Base-by-base conservation (phyloP, 2,113 vertebrate species). In the Eclectus roratus region DNA sequence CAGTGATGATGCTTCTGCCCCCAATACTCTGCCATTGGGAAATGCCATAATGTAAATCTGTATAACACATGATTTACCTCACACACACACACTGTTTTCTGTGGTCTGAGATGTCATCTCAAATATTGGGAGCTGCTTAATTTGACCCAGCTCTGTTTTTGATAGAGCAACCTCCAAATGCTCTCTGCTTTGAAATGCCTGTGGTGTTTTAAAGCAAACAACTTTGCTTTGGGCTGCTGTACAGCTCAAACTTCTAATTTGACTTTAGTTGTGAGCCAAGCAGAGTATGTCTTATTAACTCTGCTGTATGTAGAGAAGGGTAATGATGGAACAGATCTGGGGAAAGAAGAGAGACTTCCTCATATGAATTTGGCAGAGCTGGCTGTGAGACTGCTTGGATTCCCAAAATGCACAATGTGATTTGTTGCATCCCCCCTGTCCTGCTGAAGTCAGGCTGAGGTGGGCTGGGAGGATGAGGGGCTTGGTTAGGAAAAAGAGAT, bases 351-450 rank as follows among this genome's bases (percentile, higher is more conserved):
- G 35, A 41, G 58, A 4, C 10, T 39, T 43, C 27, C 28, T 72
- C 64, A 27, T 6, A 1, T 58, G 35, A 50, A 15, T 68, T 60
- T 27, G 60, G 18, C 13, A 37, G 64, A 63, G 24, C 74, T 88
- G 56, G 15, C 28, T 20, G 11, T 0, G 5, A 43, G 55, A 10
- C 7, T 0, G 3, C 37, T 58, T 28, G 3, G 5, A 5, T 64
- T 92, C 56, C 85, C 28, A n/a, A 61, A 71, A 39, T 13, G 18
- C 33, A 7, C 7, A 79, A 14, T 13, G 23, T 2, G 9, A 2
- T 63, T 28, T 56, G 19, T 50, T 55, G 20, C 6, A 6, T 53
- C 14, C 17, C 19, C 7, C 6, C n/a, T 6, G 2, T 25, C 41
- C 14, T 25, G 44, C 41, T 55, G 37, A 24, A 60, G 53, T 9